These are phyloP conservation scores for Clepsis dumicolana DNA, from an alignment of 2,888 invertebrate genomes.

Conservation along the genomic window DNA sequence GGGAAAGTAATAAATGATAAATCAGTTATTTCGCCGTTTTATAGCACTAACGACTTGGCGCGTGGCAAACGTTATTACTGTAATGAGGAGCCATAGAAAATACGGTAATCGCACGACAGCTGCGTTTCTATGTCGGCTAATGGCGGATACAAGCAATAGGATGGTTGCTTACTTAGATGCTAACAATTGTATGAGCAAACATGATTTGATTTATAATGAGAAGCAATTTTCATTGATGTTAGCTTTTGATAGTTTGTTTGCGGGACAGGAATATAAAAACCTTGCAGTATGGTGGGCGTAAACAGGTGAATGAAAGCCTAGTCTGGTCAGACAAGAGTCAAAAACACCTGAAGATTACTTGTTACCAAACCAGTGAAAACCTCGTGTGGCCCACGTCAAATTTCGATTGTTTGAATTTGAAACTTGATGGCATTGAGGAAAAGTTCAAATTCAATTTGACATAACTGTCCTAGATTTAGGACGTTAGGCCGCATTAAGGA, in stretches of 20 bases:
- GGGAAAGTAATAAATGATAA: constrained; percentile 31
- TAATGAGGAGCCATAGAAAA: constrained; percentile 71
- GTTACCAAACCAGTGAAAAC: not conserved
- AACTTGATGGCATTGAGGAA: too few species aligned
- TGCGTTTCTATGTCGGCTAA: constrained; percentile 66
- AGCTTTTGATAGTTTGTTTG: not conserved
- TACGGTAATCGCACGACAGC: constrained; percentile 66
- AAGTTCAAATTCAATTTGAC: too few species aligned
- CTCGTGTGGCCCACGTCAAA: too few species aligned
- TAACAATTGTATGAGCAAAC: constrained; percentile 5
- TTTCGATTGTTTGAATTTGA: too few species aligned
- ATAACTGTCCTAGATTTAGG: too few species aligned
- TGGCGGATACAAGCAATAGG: constrained; percentile 45
- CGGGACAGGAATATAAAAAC: too few species aligned
- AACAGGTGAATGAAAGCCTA: too few species aligned
- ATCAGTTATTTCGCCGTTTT: constrained; percentile 49
- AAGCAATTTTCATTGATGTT: not conserved
- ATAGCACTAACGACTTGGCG: constrained; percentile 55
- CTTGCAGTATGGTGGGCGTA: too few species aligned
- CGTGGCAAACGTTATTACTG: constrained; percentile 68
- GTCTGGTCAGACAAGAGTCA: not conserved
- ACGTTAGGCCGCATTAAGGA: too few species aligned
- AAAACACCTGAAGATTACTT: not conserved
- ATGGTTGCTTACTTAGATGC: constrained; percentile 4
- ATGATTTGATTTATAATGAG: not conserved